phyloP scores from a whole-genome alignment of 2,113 vertebrate species.

The Tychaedon coryphoeus region DNA sequence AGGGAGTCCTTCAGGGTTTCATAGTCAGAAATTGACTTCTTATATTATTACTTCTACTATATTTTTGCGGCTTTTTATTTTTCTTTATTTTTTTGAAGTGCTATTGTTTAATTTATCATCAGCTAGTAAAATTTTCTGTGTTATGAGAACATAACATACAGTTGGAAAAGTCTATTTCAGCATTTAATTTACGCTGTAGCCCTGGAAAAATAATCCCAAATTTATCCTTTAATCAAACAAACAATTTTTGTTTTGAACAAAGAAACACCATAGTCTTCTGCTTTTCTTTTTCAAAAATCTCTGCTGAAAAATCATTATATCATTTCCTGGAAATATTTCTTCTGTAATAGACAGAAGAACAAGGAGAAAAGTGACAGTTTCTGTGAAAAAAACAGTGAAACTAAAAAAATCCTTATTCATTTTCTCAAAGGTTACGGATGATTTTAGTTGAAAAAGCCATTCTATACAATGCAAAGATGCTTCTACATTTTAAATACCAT shows the following conservation, averaged over 20 bases:
- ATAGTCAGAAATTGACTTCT: neutral
- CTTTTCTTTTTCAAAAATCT: neutral
- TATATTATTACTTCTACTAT: neutral
- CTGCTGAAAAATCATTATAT: neutral
- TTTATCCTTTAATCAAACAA: neutral
- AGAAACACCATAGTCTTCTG: neutral
- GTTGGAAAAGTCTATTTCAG: neutral
- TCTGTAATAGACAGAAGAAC: neutral
- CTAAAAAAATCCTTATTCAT: rapidly evolving
- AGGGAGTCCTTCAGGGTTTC: neutral
- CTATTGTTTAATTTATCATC: neutral
- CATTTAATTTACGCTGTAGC: neutral
- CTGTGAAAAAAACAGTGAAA: rapidly evolving
- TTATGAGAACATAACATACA: neutral
- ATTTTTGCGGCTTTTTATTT: neutral
- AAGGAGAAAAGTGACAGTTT: neutral
- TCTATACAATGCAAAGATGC: neutral
- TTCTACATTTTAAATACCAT: neutral
- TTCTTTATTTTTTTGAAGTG: neutral
- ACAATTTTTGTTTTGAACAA: neutral
- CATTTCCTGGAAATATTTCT: neutral
- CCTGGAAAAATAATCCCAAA: neutral
- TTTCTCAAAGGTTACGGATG: neutral
- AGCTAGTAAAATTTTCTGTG: neutral
- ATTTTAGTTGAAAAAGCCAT: neutral